phyloP scores from a whole-genome alignment of 2,797 vertebrate genomes.

The Labroides dimidiatus region DNA sequence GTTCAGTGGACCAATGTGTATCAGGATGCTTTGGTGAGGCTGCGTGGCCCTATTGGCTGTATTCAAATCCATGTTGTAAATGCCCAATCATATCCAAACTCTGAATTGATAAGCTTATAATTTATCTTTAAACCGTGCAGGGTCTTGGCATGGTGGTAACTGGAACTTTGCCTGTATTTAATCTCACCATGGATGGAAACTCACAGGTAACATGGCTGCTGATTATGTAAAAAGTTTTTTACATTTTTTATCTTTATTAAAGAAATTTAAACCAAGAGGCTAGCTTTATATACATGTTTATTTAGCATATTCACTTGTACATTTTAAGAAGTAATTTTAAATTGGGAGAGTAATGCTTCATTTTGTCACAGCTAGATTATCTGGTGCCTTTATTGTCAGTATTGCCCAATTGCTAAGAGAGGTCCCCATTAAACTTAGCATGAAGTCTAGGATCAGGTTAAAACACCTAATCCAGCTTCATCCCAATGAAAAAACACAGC shows the following conservation, averaged over 20 bases:
- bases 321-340: neutral
- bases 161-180: slow-evolving; percentile 97
- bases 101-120: neutral
- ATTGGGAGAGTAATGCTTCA: neutral
- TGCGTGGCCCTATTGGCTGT: neutral
- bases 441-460: neutral
- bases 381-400: neutral
- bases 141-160: slow-evolving; percentile 96
- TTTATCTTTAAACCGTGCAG: slow-evolving; percentile 73
- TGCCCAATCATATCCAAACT: neutral
- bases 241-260: no score
- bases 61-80: slow-evolving; percentile 12
- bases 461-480: neutral
- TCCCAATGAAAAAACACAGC: no score
- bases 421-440: neutral
- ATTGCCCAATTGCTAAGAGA: neutral
- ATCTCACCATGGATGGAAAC: slow-evolving; percentile 93
- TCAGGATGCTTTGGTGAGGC: slow-evolving; percentile 95
- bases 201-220: slow-evolving; percentile 80
- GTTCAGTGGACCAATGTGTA: slow-evolving; percentile 99
- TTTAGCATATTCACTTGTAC: no score
- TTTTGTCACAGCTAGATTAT: accelerated
- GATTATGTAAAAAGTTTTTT: no score
- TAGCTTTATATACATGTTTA: no score
- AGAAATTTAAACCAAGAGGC: neutral